Conservation (phyloP, 2,113 vertebrate genomes). For the Ardeotis arabs region DNA sequence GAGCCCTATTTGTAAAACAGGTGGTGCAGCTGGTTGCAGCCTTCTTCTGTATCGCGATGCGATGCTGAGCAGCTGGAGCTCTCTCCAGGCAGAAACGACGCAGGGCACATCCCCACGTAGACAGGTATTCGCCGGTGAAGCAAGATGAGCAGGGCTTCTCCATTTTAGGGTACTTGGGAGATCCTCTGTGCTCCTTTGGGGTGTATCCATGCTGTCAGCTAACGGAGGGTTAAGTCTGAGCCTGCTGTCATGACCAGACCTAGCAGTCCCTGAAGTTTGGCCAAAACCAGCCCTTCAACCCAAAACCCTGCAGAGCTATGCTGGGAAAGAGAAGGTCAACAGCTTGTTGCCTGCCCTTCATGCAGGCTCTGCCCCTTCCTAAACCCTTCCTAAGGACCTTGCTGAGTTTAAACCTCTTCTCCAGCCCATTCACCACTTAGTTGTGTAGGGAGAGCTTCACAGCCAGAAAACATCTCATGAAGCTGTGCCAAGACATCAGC, state of each 20-base stretch:
- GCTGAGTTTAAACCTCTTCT: neutral
- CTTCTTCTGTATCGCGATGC: rapidly evolving
- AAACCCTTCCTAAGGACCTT: neutral
- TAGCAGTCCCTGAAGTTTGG: neutral
- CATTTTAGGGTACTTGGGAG: neutral
- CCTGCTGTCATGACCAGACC: rapidly evolving
- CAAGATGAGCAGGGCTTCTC: neutral
- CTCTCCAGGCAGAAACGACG: neutral
- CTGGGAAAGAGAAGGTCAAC: neutral
- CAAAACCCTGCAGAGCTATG: neutral
- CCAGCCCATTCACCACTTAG: neutral
- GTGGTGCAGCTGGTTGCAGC: neutral
- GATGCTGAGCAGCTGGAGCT: neutral
- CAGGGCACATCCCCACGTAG: neutral
- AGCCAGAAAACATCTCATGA: neutral
- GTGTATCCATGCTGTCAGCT: neutral
- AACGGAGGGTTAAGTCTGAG: neutral
- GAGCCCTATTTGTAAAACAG: neutral
- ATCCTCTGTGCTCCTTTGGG: neutral
- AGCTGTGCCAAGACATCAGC: rapidly evolving
- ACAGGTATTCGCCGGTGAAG: rapidly evolving
- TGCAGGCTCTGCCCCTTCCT: neutral
- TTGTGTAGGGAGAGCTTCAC: neutral
- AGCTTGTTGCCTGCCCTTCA: neutral
- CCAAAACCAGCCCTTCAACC: neutral